Conservation (phyloP, 2,888 invertebrate genomes). For the Congeria kusceri region DNA sequence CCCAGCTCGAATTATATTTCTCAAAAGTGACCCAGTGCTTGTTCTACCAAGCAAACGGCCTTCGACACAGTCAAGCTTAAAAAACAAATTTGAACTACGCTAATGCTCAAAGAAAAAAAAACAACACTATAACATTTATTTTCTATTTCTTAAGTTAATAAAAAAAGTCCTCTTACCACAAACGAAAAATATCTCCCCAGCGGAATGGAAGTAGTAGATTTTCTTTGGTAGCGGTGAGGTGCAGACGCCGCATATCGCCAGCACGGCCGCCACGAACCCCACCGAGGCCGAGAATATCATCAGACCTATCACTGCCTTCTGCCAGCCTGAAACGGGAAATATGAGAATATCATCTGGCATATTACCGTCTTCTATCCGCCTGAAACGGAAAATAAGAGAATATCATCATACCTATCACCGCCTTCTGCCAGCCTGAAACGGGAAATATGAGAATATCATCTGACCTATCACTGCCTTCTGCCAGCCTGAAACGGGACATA, state of each 20-base stretch:
- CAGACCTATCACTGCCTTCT: constrained; percentile 84
- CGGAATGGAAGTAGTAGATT: constrained; percentile 85
- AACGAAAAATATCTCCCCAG: constrained; percentile 85
- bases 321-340: constrained; percentile 81
- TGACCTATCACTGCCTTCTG: constrained; percentile 81
- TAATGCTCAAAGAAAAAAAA: no score
- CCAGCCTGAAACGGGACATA: no score
- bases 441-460: constrained; percentile 78
- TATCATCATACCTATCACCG: constrained; percentile 83
- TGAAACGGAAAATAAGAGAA: constrained; percentile 71
- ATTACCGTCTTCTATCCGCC: no score
- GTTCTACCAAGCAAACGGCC: no score
- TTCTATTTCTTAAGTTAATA: neutral
- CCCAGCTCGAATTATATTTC: no score
- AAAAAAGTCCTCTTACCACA: constrained; percentile 83
- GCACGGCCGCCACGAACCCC: constrained; percentile 83
- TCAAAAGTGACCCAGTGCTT: no score
- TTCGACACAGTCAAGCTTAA: no score
- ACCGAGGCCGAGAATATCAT: constrained; percentile 83
- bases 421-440: constrained; percentile 84
- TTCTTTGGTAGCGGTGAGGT: constrained; percentile 83
- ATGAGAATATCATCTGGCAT: no score
- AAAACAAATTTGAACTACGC: no score
- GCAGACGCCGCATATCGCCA: constrained; percentile 83
- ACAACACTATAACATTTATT: neutral